Conservation (phyloP, 2,797 vertebrate genomes). For the Enteromius anoplus region DNA sequence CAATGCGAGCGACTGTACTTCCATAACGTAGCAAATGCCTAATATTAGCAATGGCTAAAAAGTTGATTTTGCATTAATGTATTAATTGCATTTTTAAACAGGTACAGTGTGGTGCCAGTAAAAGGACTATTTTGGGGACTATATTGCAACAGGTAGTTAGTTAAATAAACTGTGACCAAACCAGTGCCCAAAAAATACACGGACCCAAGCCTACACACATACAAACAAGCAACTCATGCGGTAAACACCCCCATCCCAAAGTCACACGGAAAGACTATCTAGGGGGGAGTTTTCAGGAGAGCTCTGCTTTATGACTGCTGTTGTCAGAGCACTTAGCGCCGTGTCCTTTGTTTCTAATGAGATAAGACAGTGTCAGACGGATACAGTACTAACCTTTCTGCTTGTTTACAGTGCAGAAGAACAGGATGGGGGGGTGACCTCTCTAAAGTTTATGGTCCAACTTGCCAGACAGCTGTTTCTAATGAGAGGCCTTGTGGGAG, state of each 20-base stretch:
- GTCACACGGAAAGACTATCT: slow-evolving; percentile 5
- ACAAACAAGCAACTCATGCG: not conserved
- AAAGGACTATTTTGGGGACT: not conserved
- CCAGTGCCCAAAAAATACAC: not conserved
- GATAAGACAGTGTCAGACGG: slow-evolving; percentile 67
- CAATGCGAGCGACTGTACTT: not conserved
- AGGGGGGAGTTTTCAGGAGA: slow-evolving; percentile 54
- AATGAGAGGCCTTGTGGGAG: slow-evolving; percentile 80
- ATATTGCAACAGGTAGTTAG: not conserved
- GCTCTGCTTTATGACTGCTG: slow-evolving; percentile 62
- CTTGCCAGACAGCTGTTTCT: slow-evolving; percentile 67
- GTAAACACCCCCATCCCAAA: slow-evolving; percentile 19
- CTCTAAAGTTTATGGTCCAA: slow-evolving; percentile 77
- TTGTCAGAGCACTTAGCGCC: slow-evolving; percentile 54
- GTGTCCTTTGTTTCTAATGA: slow-evolving; percentile 71
- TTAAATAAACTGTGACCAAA: not conserved
- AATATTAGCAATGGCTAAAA: not conserved
- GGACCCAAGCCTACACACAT: not conserved
- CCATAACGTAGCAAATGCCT: not conserved
- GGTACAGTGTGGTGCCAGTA: not conserved
- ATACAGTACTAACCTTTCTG: slow-evolving; percentile 75
- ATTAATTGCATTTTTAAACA: not conserved
- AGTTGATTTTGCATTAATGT: not conserved
- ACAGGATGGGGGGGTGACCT: slow-evolving; percentile 78
- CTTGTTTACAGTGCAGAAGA: slow-evolving; percentile 78